Evolutionary conservation across 2,888 invertebrate genomes (phyloP).

Genomic region (Helobdella robusta): DNA sequence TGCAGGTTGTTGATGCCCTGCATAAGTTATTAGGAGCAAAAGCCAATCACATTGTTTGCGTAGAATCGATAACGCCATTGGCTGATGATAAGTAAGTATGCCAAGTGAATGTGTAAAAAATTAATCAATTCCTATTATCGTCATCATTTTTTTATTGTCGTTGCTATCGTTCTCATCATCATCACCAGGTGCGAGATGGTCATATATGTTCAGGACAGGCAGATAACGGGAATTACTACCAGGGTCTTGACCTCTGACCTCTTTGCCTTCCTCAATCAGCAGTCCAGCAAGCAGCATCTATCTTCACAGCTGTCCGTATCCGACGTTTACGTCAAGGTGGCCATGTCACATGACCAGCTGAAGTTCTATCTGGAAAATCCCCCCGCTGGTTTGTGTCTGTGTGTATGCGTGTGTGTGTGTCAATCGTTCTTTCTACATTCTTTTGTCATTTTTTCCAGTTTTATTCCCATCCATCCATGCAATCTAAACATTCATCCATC

Average conservation of each 20-base stretch:
- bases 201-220: conserved; percentile 65
- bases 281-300: conserved; percentile 62
- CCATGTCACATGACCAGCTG: conserved; percentile 57
- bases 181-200: conserved; percentile 59
- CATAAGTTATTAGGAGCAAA: conserved; percentile 63
- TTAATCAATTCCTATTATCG: too few species aligned
- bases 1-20: conserved; percentile 39
- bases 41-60: conserved; percentile 58
- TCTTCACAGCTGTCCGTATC: conserved; percentile 61
- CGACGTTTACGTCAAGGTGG: conserved; percentile 63
- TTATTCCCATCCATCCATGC: too few species aligned
- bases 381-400: conserved; percentile 57
- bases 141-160: not conserved
- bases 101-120: too few species aligned
- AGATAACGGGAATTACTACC: conserved; percentile 52
- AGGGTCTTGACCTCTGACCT: conserved; percentile 49
- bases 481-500: too few species aligned
- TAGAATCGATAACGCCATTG: conserved; percentile 31
- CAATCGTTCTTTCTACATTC: too few species aligned
- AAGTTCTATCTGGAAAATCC: conserved; percentile 80
- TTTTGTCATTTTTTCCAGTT: too few species aligned
- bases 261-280: conserved; percentile 54
- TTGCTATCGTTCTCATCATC: not conserved
- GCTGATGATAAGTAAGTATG: conserved; percentile 34
- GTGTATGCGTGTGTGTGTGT: too few species aligned